These are phyloP conservation scores for Anas georgica DNA, from an alignment of 2,797 vertebrate genomes.

Conservation along the genomic window DNA sequence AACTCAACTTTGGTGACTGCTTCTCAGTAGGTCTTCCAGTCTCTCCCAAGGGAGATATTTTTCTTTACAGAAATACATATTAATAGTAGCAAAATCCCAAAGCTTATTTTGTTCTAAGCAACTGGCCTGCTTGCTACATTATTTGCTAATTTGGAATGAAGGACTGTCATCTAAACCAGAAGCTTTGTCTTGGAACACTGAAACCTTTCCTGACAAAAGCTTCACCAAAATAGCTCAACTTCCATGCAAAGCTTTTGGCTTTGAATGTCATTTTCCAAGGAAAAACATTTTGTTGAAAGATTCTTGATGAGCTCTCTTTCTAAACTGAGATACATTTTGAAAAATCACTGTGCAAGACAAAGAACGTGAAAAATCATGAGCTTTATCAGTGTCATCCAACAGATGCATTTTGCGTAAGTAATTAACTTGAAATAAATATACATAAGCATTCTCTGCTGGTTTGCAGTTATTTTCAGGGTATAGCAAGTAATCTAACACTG, in stretches of 20 bases:
- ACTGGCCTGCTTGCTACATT: background rate
- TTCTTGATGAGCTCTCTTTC: slow-evolving; percentile 29
- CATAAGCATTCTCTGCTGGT: background rate
- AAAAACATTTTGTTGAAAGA: slow-evolving; percentile 7
- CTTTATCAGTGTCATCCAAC: slow-evolving; percentile 28
- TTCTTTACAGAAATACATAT: background rate
- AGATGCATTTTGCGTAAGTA: slow-evolving; percentile 23
- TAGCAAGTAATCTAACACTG: background rate
- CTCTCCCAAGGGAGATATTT: background rate
- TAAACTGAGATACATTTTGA: background rate
- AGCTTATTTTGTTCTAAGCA: background rate
- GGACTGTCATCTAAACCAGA: background rate
- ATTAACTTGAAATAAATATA: slow-evolving; percentile 32
- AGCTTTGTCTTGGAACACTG: background rate
- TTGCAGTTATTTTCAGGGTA: slow-evolving; percentile 42
- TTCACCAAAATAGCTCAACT: background rate
- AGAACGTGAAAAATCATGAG: slow-evolving; percentile 8
- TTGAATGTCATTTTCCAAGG: background rate
- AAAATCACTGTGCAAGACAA: slow-evolving; percentile 18
- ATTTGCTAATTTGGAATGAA: background rate
- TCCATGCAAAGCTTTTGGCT: slow-evolving; percentile 1
- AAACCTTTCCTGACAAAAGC: background rate
- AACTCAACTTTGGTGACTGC: background rate
- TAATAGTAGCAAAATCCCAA: background rate
- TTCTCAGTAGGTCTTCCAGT: background rate